A percentile compares a stretch with the other conserved stretches of the same genome.
Evolutionary conservation across 1,140 invertebrate species (phyloP).

Genomic region (Drosophila pandora): DNA sequence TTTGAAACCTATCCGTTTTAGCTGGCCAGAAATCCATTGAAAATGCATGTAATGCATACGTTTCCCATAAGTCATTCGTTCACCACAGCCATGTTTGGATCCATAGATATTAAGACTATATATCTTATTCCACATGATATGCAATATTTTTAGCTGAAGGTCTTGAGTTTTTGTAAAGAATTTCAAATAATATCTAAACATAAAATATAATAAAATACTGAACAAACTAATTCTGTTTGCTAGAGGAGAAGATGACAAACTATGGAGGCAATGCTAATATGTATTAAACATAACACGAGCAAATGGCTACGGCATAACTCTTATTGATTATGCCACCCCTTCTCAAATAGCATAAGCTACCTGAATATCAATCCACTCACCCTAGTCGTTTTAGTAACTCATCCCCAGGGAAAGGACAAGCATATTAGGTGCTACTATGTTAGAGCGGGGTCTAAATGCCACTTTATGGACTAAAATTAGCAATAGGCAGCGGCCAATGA

Average conservation of each 20-base stretch:
- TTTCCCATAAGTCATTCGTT: not conserved
- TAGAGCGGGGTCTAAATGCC: too few relatives aligned
- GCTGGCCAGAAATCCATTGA: slow-evolving; percentile 19
- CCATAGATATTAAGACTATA: slow-evolving; percentile 9
- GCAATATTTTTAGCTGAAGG: slow-evolving; percentile 12
- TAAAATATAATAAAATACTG: too few relatives aligned
- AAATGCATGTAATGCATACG: slow-evolving; percentile 9
- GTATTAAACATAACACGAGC: not conserved
- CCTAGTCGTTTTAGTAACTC: not conserved
- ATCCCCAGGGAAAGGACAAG: not conserved
- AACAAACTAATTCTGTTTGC: too few relatives aligned
- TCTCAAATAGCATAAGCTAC: not conserved
- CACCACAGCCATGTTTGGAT: slow-evolving; percentile 9
- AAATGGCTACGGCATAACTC: too few relatives aligned
- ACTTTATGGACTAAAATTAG: too few relatives aligned
- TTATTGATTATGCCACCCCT: not conserved
- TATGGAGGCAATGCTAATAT: not conserved
- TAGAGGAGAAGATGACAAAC: too few relatives aligned
- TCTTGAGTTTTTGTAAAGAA: too few relatives aligned
- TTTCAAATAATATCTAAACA: too few relatives aligned
- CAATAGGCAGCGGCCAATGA: not conserved
- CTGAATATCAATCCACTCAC: not conserved
- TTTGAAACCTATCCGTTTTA: slow-evolving; percentile 32
- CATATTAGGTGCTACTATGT: too few relatives aligned
- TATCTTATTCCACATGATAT: slow-evolving; percentile 41